A percentile compares a stretch with the other conserved stretches of the same genome.
Conservation (phyloP, 2,797 vertebrate species). For the Gila robusta region DNA sequence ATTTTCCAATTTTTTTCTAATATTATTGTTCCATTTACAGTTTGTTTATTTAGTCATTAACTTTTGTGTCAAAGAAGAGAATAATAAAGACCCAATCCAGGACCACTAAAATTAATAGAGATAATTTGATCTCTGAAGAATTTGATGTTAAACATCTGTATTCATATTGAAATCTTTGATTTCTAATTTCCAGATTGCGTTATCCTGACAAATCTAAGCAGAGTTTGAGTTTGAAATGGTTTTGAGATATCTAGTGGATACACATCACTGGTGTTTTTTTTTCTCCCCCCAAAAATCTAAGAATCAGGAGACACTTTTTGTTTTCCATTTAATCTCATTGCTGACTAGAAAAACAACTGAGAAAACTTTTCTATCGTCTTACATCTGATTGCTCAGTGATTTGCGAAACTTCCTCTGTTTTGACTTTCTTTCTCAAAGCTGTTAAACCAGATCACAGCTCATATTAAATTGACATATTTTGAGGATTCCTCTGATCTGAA, state of each 20-base stretch:
- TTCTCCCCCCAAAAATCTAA: not conserved
- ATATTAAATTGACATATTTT: slow-evolving; percentile 25
- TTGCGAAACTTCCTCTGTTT: not conserved
- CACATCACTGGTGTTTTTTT: not conserved
- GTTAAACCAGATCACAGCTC: slow-evolving; percentile 38
- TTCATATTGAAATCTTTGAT: not conserved
- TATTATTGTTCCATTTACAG: not conserved
- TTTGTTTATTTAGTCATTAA: not conserved
- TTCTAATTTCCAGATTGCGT: not conserved
- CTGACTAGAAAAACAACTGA: not conserved
- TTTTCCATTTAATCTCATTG: not conserved
- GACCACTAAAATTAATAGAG: not conserved
- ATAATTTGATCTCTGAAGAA: not conserved
- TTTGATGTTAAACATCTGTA: not conserved
- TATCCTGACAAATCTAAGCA: not conserved
- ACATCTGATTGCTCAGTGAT: slow-evolving; percentile 1
- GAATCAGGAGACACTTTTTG: not conserved
- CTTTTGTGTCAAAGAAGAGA: not conserved
- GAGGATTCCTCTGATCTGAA: slow-evolving; percentile 39
- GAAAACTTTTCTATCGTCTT: not conserved
- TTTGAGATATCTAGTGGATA: not conserved
- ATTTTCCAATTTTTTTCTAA: too few relatives aligned
- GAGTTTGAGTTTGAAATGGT: not conserved
- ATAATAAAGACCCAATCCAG: not conserved
- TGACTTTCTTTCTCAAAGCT: slow-evolving; percentile 23